phyloP scores from a whole-genome alignment of 2,888 invertebrate genomes.

The Torymus texanus region DNA sequence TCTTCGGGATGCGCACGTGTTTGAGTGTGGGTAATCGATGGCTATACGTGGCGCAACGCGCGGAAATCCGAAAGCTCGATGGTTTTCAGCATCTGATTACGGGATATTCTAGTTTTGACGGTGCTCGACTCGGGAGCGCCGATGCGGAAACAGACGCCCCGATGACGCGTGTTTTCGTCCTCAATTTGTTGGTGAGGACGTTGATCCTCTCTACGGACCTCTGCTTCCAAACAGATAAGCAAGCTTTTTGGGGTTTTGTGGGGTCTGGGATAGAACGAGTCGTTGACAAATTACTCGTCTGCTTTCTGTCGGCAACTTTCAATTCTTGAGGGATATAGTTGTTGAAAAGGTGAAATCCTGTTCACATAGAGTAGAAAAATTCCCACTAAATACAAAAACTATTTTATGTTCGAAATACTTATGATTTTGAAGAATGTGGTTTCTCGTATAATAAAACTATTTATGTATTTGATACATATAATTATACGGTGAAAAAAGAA shows the following conservation, averaged over 20 bases:
- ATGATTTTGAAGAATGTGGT: too few species aligned
- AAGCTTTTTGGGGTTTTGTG: neutral
- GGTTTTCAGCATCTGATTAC: constrained; percentile 29
- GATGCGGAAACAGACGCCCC: neutral
- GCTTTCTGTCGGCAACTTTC: neutral
- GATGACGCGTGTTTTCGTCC: constrained; percentile 8
- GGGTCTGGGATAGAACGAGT: too few species aligned
- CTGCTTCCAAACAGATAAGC: neutral
- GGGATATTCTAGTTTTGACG: neutral
- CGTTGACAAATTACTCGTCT: constrained; percentile 2
- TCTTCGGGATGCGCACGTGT: neutral
- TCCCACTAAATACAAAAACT: too few species aligned
- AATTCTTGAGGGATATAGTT: neutral
- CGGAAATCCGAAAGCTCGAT: constrained; percentile 24
- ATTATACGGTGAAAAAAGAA: too few species aligned
- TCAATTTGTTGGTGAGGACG: constrained; percentile 31
- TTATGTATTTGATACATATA: too few species aligned
- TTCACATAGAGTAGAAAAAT: too few species aligned
- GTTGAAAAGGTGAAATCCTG: too few species aligned
- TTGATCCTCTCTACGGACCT: neutral
- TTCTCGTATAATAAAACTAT: too few species aligned
- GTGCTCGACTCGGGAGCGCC: neutral
- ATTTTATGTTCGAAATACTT: too few species aligned
- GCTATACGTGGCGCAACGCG: neutral
- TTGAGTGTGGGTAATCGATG: neutral